These are phyloP conservation scores for Craniophora ligustri DNA, from an alignment of 2,888 invertebrate species.

Conservation along the genomic window DNA sequence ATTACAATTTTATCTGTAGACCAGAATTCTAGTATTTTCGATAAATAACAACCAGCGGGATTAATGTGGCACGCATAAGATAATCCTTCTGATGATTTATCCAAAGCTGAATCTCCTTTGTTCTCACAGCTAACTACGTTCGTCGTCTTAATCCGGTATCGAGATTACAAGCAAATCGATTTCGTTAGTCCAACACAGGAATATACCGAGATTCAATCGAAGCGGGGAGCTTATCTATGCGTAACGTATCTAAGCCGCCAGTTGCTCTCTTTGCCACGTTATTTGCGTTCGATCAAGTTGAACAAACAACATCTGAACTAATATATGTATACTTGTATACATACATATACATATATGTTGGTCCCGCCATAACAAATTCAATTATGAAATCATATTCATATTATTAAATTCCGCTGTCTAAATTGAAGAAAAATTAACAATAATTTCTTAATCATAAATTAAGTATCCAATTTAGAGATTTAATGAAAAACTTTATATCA, in stretches of 20 bases:
- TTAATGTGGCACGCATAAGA: conserved; percentile 42
- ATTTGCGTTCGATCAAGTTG: conserved; percentile 70
- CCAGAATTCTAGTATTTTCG: conserved; percentile 29
- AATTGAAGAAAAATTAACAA: conserved; percentile 6
- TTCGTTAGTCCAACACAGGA: conserved; percentile 66
- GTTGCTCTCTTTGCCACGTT: conserved; percentile 73
- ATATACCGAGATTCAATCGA: conserved; percentile 70
- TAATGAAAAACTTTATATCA: conserved; percentile 29
- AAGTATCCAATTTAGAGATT: conserved; percentile 26
- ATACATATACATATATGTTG: not conserved
- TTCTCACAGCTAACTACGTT: conserved; percentile 69
- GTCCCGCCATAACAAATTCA: conserved; percentile 1
- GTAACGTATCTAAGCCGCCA: conserved; percentile 65
- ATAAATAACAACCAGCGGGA: conserved; percentile 42
- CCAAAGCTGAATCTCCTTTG: conserved; percentile 58
- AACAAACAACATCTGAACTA: conserved; percentile 52
- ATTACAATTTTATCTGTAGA: conserved; percentile 38
- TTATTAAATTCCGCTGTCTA: not conserved
- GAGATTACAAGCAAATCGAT: conserved; percentile 78
- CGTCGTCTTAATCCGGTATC: conserved; percentile 64
- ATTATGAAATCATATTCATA: not conserved
- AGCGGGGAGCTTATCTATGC: conserved; percentile 67
- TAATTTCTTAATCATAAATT: conserved; percentile 11
- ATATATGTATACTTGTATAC: not conserved
- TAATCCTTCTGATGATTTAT: conserved; percentile 54